Evolutionary conservation across 2,888 invertebrate genomes (phyloP), one percentile per base, ranked within the genome.

Genomic region (Cerastoderma edule): DNA sequence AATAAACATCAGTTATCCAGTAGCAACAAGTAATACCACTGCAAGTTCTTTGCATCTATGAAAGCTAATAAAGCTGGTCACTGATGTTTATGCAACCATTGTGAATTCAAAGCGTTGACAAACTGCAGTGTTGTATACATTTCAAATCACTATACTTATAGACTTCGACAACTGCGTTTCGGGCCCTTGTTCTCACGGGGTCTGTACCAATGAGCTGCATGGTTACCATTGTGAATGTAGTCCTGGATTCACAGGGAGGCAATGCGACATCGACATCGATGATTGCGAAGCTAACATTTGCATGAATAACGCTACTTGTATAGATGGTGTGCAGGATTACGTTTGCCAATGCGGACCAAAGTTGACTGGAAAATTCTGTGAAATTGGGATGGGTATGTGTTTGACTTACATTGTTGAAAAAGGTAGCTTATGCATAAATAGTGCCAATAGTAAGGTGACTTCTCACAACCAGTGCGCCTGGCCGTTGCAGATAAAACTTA

Each of bases 201-300:
- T 57, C 0, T 79, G 80, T 27, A 48, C 56, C 24, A 76, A 80
- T 60, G 60, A n/a, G 0, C 46, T 76, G 6, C 65, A 73, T 22
- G 65, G 60, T 0, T 80, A 64, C 28, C 56, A 48, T 1, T 80
- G 80, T 46, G 65, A 48, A 8, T 80, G 80, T 22, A 13, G 57
- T n/a, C 16, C 32, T 27, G 80, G 80, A 6, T 80, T 67, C 67
- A 67, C 65, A 30, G 76, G 80, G 4, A 32, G 5, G 1, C 57
- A 69, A 28, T 80, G 80, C 30, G 76, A 80, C 8, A 35, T 60
- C 6, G 77, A 80, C 50, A 72, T 72, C n/a, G 77, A 80, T 60
- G 80, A 80, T 46, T 80, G 80, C 56, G 44, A 57, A 22, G 35
- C 46, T n/a, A 71, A 75, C 27, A 48, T 77, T 32, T 80, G 80